Evolutionary conservation across 2,888 invertebrate species (phyloP).

Genomic region (Zhengitettix transpicula): DNA sequence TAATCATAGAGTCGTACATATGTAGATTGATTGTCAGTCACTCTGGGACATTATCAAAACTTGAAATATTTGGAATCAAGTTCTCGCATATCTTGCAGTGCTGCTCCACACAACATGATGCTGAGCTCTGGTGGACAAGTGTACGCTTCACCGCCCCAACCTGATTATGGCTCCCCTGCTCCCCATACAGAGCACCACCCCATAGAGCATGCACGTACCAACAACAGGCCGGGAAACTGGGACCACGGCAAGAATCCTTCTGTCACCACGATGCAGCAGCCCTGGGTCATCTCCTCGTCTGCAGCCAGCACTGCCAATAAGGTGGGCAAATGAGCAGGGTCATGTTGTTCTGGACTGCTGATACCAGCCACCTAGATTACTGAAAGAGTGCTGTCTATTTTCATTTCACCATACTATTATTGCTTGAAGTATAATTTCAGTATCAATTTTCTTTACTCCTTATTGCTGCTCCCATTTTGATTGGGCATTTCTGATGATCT

Average conservation of each 20-base stretch:
- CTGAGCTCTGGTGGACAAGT: conserved; percentile 20
- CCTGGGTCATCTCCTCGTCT: conserved; percentile 2
- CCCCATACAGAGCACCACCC: conserved; percentile 18
- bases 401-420: no score
- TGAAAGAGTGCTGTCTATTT: not conserved
- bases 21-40: no score
- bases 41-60: no score
- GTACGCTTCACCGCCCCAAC: conserved; percentile 20
- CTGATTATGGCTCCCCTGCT: conserved; percentile 20
- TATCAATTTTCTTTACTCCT: no score
- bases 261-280: not conserved
- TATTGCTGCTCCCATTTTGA: not conserved
- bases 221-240: conserved; percentile 1
- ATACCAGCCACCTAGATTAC: no score
- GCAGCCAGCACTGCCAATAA: conserved; percentile 1
- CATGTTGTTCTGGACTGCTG: no score
- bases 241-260: not conserved
- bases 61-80: not conserved
- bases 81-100: conserved; percentile 10
- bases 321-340: not conserved
- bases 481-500: not conserved
- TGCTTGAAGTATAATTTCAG: no score
- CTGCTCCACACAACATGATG: conserved; percentile 19
- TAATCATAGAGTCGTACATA: not conserved
- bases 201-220: conserved; percentile 14